A percentile compares a stretch with the other conserved stretches of the same genome.
Evolutionary conservation across 2,797 vertebrate species (phyloP).

Genomic region (Aselliscus stoliczkanus): DNA sequence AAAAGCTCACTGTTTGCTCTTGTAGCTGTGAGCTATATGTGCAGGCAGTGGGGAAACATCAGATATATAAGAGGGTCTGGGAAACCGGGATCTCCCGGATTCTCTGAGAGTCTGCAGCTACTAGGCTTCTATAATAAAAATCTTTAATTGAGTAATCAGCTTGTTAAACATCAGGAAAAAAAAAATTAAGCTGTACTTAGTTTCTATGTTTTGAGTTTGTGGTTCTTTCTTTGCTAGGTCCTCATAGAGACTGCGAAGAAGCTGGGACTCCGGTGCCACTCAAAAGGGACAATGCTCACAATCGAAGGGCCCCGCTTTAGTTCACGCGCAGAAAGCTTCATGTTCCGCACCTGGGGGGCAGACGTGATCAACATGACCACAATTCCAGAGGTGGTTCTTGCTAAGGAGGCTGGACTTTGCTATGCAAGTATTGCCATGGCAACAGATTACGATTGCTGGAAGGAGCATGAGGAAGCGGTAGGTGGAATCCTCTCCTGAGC

Average conservation of each 20-base stretch:
- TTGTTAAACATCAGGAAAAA: not conserved
- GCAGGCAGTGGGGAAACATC: fast-evolving
- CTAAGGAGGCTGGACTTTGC: conserved; percentile 95
- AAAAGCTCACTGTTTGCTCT: not conserved
- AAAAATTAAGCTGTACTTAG: not conserved
- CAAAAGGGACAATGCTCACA: conserved; percentile 90
- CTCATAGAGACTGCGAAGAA: conserved; percentile 89
- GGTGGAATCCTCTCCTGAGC: conserved; percentile 73
- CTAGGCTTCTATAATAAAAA: not conserved
- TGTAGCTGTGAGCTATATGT: not conserved
- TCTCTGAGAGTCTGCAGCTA: not conserved
- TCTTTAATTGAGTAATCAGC: not conserved
- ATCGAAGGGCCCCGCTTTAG: conserved; percentile 97
- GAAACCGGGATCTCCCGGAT: not conserved
- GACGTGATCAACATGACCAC: conserved; percentile 99
- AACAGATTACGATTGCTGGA: conserved; percentile 99
- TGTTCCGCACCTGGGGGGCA: conserved; percentile 95
- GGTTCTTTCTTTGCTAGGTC: conserved; percentile 82
- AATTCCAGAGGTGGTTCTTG: conserved; percentile 95
- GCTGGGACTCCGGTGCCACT: conserved; percentile 91
- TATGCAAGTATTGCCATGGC: conserved; percentile 98
- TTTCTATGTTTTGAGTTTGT: not conserved
- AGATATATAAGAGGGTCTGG: not conserved
- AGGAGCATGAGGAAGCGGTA: conserved; percentile 95
- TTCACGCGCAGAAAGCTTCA: conserved; percentile 91